Conservation (phyloP, 2,113 vertebrate species). For the Microcebus jonahi region DNA sequence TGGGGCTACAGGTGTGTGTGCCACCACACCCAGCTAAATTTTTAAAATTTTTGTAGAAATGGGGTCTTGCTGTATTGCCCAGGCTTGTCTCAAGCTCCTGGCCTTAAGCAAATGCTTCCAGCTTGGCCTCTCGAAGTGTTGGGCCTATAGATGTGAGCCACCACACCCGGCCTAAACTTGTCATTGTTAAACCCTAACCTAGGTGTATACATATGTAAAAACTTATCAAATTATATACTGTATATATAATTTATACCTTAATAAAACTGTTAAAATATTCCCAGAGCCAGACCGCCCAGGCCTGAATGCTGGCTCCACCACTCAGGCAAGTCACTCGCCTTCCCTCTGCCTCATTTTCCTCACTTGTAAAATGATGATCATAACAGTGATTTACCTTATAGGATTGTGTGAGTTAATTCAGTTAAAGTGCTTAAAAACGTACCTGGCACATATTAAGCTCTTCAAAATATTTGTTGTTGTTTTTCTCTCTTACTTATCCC, state of each 20-base stretch:
- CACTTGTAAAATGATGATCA: background rate
- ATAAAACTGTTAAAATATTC: background rate
- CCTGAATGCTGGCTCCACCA: background rate
- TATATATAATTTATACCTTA: background rate
- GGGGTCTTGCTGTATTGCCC: no score
- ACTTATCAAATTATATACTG: background rate
- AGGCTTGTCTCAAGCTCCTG: no score
- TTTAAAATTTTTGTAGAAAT: no score
- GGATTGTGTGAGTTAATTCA: constrained; percentile 12
- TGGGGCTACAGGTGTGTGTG: no score
- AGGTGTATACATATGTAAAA: background rate
- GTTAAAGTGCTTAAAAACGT: background rate
- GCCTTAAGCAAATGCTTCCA: no score
- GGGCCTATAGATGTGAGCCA: no score
- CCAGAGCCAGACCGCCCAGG: background rate
- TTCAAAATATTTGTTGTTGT: background rate
- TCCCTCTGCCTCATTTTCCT: background rate
- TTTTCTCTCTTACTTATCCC: background rate
- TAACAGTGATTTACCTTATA: background rate
- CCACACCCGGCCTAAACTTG: background rate
- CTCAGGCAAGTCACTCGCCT: background rate
- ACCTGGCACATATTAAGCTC: background rate
- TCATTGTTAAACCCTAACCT: background rate
- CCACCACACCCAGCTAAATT: no score
- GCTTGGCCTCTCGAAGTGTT: no score